phyloP scores from a whole-genome alignment of 2,888 invertebrate species.

The Lasioglossum lativentre region DNA sequence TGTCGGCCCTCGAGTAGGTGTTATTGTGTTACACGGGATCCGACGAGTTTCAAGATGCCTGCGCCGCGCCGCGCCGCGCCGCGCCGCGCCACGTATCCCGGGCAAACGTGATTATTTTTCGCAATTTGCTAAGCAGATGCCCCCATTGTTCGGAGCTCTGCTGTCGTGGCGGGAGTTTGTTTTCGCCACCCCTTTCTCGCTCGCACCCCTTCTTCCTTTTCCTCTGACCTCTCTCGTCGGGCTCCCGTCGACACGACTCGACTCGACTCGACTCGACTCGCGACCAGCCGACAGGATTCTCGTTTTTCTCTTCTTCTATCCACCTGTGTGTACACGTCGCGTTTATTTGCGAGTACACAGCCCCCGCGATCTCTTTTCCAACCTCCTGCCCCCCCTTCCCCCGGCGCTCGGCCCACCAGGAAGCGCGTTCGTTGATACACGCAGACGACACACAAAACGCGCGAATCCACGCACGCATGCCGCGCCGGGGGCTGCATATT shows the following conservation, averaged over 20 bases:
- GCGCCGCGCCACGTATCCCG: conserved; percentile 59
- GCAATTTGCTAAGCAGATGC: conserved; percentile 82
- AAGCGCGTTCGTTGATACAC: conserved; percentile 36
- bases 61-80: conserved; percentile 15
- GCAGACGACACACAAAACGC: conserved; percentile 42
- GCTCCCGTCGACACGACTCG: too few relatives aligned
- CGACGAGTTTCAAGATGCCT: conserved; percentile 60
- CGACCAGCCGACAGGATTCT: conserved; percentile 54
- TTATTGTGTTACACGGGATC: conserved; percentile 73
- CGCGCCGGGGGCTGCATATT: conserved; percentile 77
- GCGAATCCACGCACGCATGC: conserved; percentile 60
- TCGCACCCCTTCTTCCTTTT: conserved; percentile 42
- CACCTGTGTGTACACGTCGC: conserved; percentile 56
- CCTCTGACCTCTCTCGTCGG: conserved; percentile 41
- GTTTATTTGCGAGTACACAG: conserved; percentile 59
- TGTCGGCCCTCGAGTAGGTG: conserved; percentile 63
- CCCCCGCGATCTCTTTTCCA: conserved; percentile 14
- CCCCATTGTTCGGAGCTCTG: conserved; percentile 69
- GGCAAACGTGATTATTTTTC: conserved; percentile 82
- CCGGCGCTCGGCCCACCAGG: conserved; percentile 20
- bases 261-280: conserved; percentile 2
- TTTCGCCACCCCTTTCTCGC: conserved; percentile 42
- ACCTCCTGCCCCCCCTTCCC: neutral
- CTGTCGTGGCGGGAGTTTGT: conserved; percentile 59
- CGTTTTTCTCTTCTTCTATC: conserved; percentile 33